Evolutionary conservation across 2,113 vertebrate genomes (phyloP), one percentile per base, ranked within the genome.

Genomic region (Pygathrix nemaeus): DNA sequence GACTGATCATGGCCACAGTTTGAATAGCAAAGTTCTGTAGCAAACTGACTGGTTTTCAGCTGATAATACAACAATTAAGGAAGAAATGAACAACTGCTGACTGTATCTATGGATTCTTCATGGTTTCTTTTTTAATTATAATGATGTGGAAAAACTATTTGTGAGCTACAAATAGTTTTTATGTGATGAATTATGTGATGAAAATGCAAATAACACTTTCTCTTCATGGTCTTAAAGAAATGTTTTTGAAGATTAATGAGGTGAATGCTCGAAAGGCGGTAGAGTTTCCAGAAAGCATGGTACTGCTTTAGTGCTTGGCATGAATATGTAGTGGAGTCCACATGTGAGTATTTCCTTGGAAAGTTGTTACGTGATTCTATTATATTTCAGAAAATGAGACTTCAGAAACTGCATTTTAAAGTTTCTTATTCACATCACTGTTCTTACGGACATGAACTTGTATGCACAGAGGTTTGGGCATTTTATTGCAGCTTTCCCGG

Each of bases 281-380:
- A 79, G 50, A 61, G 14, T 95, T 96, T 90, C 84, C 68, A 90
- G 84, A 81, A 92, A 96, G 68, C 38, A n/a, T 85, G 48, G 55
- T 86, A 82, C 32, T 92, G 18, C 79, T 86, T 97, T 95, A 92
- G 55, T 68, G 14, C 35, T 85, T 88, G 83, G n/a, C 83, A 81
- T 43, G 10, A 57, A 81, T 86, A 85, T 75, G 21, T 88, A 91
- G 86, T 82, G 75, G 40, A 96, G 76, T 72, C 50, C 38, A 90
- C 64, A 94, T 86, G 27, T 72, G 35, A 81, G 38, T 81, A 80
- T 88, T 76, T 80, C n/a, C 45, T 89, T 76, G n/a, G 43, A 89
- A 95, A 85, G 35, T 8, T 32, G 50, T 61, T 84, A 30, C 14
- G 8, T 70, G 32, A 93, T 38, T 96, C 50, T 79, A 13, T 88